Evolutionary conservation across 1,140 invertebrate species (phyloP), one percentile per base, ranked within the genome.

Genomic region (Drosophila burlai): DNA sequence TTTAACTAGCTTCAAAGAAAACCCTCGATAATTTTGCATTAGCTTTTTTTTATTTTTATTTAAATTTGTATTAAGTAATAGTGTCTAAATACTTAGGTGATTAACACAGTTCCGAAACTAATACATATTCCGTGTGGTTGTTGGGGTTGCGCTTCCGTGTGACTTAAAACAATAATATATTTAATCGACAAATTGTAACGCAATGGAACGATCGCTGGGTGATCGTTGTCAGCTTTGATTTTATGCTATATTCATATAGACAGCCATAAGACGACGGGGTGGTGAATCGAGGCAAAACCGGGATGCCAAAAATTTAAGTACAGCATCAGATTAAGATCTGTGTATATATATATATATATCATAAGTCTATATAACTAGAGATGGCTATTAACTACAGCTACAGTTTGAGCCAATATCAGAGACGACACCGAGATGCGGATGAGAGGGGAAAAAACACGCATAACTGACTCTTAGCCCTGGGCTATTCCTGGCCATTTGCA

Each of bases 21-120:
- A 1, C 31, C 31, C 31, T 34, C 31, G 10, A 42, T 9, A n/a
- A 43, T 36, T 38, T 73, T 69, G 42, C 74, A 69, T 75, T 71
- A 83, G 72, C 84, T 64, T 67, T 83, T 73, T 34, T 34, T n/a
- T 59, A 36, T 43, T 66, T 78, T 79, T 79, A 65, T 77, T 77
- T 68, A 80, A 83, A 87, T 83, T 74, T 78, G 21, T 71, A 78
- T 90, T 89, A 82, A 80, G 82, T 90, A 91, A 91, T 90, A 90
- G 80, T 90, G 86, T 91, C 85, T 90, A 90, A 85, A 91, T 91
- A 90, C 85, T 90, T 90, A 90, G 82, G 85, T 90, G 82, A 91
- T 82, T 90, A 90, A 90, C 85, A 90, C 85, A 90, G 85, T 90
- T 90, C 81, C 86, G 69, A 74, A 90, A 85, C 81, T 91, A 90